These are phyloP conservation scores for Sciurus niger DNA, from an alignment of 2,113 vertebrate species.

Conservation along the genomic window DNA sequence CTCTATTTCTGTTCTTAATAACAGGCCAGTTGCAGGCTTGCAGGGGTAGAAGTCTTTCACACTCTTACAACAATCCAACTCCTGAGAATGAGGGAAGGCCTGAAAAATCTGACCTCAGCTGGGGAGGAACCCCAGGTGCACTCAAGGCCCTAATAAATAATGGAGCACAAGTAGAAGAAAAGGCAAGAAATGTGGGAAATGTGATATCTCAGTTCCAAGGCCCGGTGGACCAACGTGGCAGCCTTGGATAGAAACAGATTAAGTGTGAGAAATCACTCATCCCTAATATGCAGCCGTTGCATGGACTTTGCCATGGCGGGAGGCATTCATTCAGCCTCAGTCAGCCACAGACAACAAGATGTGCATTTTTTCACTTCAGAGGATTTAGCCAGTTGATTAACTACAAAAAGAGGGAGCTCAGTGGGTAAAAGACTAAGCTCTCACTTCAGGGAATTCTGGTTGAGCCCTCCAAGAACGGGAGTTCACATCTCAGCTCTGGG, in stretches of 20 bases:
- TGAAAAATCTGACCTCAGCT: constrained; percentile 78
- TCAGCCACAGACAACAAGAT: constrained; percentile 89
- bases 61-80: constrained; percentile 49
- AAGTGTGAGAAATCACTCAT: constrained; percentile 92
- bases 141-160: constrained; percentile 88
- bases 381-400: constrained; percentile 90
- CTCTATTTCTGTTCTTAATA: constrained; percentile 33
- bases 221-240: constrained; percentile 87
- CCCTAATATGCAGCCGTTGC: constrained; percentile 86
- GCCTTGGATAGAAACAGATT: constrained; percentile 87
- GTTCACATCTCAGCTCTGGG: constrained; percentile 86
- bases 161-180: constrained; percentile 83
- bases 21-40: not conserved
- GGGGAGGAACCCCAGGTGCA: constrained; percentile 77
- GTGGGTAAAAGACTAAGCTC: constrained; percentile 86
- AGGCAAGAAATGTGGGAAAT: constrained; percentile 88
- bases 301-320: constrained; percentile 85
- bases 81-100: constrained; percentile 48
- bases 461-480: constrained; percentile 82
- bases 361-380: constrained; percentile 92
- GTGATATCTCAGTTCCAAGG: constrained; percentile 89
- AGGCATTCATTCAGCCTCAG: constrained; percentile 87
- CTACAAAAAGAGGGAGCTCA: constrained; percentile 86
- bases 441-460: constrained; percentile 91
- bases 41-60: constrained; percentile 61